These are phyloP conservation scores for Cataglyphis rosenhaueri DNA, from an alignment of 2,888 invertebrate genomes.

Conservation along the genomic window DNA sequence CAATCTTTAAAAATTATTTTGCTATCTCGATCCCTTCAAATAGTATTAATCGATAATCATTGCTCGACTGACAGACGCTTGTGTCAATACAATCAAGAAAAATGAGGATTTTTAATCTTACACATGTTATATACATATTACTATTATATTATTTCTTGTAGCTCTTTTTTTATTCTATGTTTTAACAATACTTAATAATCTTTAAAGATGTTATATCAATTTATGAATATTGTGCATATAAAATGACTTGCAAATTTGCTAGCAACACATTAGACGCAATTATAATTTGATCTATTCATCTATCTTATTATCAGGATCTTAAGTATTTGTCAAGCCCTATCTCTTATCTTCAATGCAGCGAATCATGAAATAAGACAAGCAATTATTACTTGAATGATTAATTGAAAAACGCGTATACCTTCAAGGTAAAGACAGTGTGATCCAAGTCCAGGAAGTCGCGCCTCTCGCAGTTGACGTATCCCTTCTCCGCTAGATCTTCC, in stretches of 20 bases:
- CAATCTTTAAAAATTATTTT: not conserved
- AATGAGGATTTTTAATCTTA: not conserved
- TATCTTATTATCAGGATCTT: not conserved
- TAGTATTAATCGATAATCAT: not conserved
- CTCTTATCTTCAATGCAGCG: not conserved
- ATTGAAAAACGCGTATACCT: constrained; percentile 9
- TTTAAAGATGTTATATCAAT: not conserved
- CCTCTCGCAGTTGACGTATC: constrained; percentile 11
- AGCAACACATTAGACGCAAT: not conserved
- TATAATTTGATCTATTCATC: not conserved
- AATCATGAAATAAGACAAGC: not conserved
- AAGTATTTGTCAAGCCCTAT: too few species aligned
- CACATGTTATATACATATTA: not conserved
- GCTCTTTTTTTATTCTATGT: not conserved
- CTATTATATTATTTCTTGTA: not conserved
- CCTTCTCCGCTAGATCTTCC: constrained; percentile 27
- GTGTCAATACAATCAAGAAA: not conserved
- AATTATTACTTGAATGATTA: not conserved
- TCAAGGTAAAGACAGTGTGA: constrained; percentile 7
- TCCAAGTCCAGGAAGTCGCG: constrained; percentile 6
- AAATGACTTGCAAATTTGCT: not conserved
- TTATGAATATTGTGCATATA: not conserved
- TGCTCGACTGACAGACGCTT: not conserved
- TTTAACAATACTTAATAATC: not conserved
- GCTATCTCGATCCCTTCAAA: not conserved